Conservation (phyloP, 2,888 invertebrate genomes). For the Dinocampus coccinellae region DNA sequence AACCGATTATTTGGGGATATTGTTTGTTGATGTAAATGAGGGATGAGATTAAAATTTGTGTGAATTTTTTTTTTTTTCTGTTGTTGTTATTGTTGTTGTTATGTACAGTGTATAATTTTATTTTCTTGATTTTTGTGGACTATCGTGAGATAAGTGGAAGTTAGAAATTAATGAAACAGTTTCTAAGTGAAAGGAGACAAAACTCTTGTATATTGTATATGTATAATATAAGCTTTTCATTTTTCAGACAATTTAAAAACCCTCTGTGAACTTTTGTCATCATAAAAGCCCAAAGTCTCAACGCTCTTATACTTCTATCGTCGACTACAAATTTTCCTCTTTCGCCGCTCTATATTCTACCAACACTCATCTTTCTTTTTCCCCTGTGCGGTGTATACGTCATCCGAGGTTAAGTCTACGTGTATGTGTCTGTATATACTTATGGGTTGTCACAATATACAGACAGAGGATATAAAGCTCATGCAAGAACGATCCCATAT, state of each 20-base stretch:
- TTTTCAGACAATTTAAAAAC: slow-evolving; percentile 54
- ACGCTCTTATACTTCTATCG: background rate
- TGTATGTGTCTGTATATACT: background rate
- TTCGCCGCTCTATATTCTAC: slow-evolving; percentile 8
- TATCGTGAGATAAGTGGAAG: slow-evolving; percentile 19
- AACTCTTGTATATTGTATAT: slow-evolving; percentile 20
- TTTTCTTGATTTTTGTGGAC: too few species aligned
- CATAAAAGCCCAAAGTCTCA: slow-evolving; percentile 15
- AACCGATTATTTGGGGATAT: too few species aligned
- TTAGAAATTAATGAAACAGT: slow-evolving; percentile 26
- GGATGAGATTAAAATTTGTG: too few species aligned
- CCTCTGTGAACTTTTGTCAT: slow-evolving; percentile 48
- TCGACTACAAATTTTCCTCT: slow-evolving; percentile 15
- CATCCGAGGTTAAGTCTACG: slow-evolving; percentile 14
- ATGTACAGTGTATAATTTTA: too few species aligned
- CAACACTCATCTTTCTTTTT: slow-evolving; percentile 1
- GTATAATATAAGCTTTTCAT: slow-evolving; percentile 55
- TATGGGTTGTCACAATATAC: background rate
- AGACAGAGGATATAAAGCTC: background rate
- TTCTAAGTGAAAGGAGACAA: slow-evolving; percentile 21
- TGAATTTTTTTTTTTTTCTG: background rate
- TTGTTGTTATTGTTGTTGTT: too few species aligned
- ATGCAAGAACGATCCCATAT: background rate
- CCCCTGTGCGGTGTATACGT: background rate
- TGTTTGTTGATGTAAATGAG: too few species aligned